These are phyloP conservation scores for Pedetes capensis DNA, from an alignment of 2,113 vertebrate genomes.

Conservation along the genomic window DNA sequence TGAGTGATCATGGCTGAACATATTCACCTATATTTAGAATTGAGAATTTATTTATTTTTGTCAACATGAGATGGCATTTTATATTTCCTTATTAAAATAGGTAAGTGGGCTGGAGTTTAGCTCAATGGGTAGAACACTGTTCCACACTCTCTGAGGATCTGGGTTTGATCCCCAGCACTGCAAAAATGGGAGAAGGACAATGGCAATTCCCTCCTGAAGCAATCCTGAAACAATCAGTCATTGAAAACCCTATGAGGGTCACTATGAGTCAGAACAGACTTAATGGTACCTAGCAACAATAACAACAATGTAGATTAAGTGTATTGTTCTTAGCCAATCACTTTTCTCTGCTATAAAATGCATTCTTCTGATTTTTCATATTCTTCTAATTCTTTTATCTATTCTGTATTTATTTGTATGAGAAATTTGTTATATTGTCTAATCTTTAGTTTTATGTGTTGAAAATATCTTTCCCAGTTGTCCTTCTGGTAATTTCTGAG, in stretches of 20 bases:
- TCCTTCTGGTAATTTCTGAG: neutral
- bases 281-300: too few species aligned
- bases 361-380: neutral
- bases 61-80: neutral
- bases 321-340: neutral
- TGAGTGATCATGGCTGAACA: neutral
- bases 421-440: neutral
- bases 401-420: neutral
- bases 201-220: too few species aligned
- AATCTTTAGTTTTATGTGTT: neutral
- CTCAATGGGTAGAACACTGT: too few species aligned
- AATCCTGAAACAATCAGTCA: too few species aligned
- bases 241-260: too few species aligned
- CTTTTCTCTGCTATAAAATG: neutral
- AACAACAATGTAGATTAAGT: too few species aligned
- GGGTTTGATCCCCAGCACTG: too few species aligned
- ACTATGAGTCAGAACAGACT: too few species aligned
- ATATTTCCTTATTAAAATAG: neutral
- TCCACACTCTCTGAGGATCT: too few species aligned
- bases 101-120: too few species aligned
- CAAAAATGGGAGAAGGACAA: too few species aligned
- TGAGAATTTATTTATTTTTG: neutral
- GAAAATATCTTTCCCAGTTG: neutral
- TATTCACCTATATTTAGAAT: neutral
- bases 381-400: neutral